Conservation (phyloP, 2,797 vertebrate genomes). For the Mormyrops attenuatus region DNA sequence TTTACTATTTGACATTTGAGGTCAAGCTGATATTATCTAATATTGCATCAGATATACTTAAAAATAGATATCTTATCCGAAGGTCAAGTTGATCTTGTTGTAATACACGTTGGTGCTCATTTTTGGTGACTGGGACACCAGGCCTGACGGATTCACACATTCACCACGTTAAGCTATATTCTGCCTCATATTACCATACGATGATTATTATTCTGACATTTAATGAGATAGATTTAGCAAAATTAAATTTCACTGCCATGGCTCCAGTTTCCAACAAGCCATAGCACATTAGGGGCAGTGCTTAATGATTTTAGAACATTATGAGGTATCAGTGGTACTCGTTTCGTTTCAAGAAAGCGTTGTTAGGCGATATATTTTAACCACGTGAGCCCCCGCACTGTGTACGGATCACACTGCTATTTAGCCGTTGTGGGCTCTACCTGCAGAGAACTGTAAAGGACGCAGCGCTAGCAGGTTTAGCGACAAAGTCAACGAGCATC, state of each 20-base stretch:
- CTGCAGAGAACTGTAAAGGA: not conserved
- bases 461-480: not conserved
- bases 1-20: not conserved
- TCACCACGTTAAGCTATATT: not conserved
- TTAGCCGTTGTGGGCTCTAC: not conserved
- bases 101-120: conserved; percentile 3
- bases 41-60: not conserved
- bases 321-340: not conserved
- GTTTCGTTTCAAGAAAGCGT: not conserved
- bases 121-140: not conserved
- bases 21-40: conserved; percentile 9
- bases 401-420: not conserved
- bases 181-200: conserved; percentile 10
- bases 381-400: not conserved
- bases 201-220: conserved; percentile 12
- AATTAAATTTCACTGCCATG: conserved; percentile 12
- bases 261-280: not conserved
- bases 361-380: not conserved
- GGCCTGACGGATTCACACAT: not conserved
- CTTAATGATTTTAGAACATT: not conserved
- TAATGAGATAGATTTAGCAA: not conserved
- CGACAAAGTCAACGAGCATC: not conserved
- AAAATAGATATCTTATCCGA: conserved; percentile 1
- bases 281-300: not conserved
- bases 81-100: conserved; percentile 12